Percentiles rank a stretch among this genome's conserved stretches.
phyloP scores from a whole-genome alignment of 2,888 invertebrate species.

The Flexamia atlantica region DNA sequence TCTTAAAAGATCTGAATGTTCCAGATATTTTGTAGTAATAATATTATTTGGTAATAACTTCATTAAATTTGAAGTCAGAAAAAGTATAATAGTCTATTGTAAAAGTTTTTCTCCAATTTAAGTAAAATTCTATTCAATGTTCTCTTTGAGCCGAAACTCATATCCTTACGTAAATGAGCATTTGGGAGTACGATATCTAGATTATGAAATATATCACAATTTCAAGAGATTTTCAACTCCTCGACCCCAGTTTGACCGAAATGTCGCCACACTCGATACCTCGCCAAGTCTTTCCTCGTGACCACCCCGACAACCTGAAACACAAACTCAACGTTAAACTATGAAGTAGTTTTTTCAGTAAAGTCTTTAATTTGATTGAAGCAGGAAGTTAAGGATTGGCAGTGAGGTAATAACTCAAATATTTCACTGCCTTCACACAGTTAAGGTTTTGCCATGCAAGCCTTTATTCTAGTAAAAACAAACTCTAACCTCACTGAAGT shows the following conservation, averaged over 20 bases:
- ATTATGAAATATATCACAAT: conserved; percentile 75
- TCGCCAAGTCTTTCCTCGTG: conserved; percentile 96
- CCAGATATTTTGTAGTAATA: too few relatives aligned
- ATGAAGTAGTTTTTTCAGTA: too few relatives aligned
- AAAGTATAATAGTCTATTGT: too few relatives aligned
- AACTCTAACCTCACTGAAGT: conserved; percentile 86
- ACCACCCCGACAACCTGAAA: conserved; percentile 95
- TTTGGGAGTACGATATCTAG: not conserved
- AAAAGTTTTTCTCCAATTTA: not conserved
- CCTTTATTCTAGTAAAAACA: not conserved
- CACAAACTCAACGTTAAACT: too few relatives aligned
- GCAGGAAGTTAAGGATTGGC: too few relatives aligned
- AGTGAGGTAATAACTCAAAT: too few relatives aligned
- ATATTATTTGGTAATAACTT: too few relatives aligned
- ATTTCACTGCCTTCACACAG: too few relatives aligned
- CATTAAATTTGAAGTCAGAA: too few relatives aligned
- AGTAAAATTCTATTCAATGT: not conserved
- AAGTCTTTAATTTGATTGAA: too few relatives aligned
- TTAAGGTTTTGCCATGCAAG: too few relatives aligned
- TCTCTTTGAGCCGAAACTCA: not conserved
- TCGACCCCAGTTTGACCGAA: conserved; percentile 86
- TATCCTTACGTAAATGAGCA: not conserved
- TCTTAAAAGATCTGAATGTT: too few relatives aligned
- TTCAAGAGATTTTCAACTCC: conserved; percentile 85
- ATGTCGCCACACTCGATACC: conserved; percentile 86